These are phyloP conservation scores for Haliclystus octoradiatus DNA, from an alignment of 30 jellyfish, hydroid and myxozoan genomes.

Conservation along the genomic window DNA sequence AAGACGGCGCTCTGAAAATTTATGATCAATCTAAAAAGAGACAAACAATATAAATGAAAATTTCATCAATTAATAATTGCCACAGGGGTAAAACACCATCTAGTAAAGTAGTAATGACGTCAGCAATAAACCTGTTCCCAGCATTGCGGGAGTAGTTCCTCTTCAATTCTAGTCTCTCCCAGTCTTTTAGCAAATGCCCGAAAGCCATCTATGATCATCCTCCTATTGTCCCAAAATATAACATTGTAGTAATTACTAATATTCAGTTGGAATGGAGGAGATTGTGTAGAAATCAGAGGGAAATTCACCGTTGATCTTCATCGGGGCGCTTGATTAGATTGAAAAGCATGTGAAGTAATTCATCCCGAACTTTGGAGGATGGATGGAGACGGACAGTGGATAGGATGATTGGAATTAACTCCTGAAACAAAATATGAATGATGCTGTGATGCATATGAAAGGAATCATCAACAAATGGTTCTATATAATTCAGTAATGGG, in stretches of 20 bases:
- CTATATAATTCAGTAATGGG: no score
- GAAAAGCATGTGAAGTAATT: constrained; percentile 71
- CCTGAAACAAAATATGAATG: constrained; percentile 25
- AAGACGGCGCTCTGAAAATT: constrained; percentile 75
- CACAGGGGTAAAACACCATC: no score
- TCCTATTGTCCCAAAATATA: constrained; percentile 24
- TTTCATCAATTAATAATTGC: no score
- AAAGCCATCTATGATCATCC: constrained; percentile 91
- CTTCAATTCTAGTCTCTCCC: constrained; percentile 81
- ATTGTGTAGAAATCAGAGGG: no score
- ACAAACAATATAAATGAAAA: not conserved
- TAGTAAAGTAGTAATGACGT: no score
- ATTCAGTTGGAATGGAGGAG: no score
- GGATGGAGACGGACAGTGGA: constrained; percentile 80
- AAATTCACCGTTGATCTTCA: constrained; percentile 81
- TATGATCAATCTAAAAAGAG: constrained; percentile 57
- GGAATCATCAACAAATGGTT: no score
- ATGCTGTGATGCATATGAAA: no score
- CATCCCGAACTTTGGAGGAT: constrained; percentile 64
- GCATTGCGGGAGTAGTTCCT: constrained; percentile 92
- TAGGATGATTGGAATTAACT: constrained; percentile 80
- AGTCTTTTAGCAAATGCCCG: constrained; percentile 80
- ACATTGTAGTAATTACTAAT: no score
- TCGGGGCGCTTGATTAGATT: constrained; percentile 89
- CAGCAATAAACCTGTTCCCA: constrained; percentile 98